Evolutionary conservation across 1,140 invertebrate species (phyloP), one percentile per base, ranked within the genome.

Genomic region (Heterodera carotae): DNA sequence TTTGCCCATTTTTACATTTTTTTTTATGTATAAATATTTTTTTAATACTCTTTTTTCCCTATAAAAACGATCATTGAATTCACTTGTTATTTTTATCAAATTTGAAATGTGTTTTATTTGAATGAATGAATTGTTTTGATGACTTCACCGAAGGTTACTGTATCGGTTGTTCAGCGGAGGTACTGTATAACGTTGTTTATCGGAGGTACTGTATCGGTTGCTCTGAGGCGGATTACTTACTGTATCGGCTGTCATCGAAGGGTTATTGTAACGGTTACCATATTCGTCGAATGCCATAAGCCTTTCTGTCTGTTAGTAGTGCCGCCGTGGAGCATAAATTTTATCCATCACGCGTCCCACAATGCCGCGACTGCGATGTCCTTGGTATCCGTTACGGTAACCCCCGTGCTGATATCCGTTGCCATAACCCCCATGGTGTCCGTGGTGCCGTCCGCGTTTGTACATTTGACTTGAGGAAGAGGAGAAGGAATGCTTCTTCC

Each of bases 401-500:
- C 48, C 33, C 18, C 27, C 15, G 27, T 48, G 56, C 0, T 43
- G 12, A 12, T 43, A 43, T 43, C 69, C 36, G 64, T 74, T 59
- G 8, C 72, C 53, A 34, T 74, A 62, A n/a, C 25, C 10, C 25
- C 53, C 56, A 22, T 36, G n/a, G n/a, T 27, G 56, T 3, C 43
- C 34, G 33, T 43, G 25, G n/a, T 22, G 18, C 18, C 33, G 34
- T 22, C 69, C 6, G 0, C 69, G 15, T 10, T 33, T 59, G 59
- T 71, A 71, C 33, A 34, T n/a, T 29, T 64, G 53, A 25, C 43
- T 74, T 33, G 72, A 74, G 6, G 72, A 74, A 18, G 64, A 74
- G 27, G 72, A 74, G 12, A 56, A 74, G 25, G 43, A 62, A 6
- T 39, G 43, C 27, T 74, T 74, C 39, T 62, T 74, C 43, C 72